A percentile compares a stretch with the other conserved stretches of the same genome.
phyloP scores from a whole-genome alignment of 92 coral and sea anemone species.

The Muricea muricata region DNA sequence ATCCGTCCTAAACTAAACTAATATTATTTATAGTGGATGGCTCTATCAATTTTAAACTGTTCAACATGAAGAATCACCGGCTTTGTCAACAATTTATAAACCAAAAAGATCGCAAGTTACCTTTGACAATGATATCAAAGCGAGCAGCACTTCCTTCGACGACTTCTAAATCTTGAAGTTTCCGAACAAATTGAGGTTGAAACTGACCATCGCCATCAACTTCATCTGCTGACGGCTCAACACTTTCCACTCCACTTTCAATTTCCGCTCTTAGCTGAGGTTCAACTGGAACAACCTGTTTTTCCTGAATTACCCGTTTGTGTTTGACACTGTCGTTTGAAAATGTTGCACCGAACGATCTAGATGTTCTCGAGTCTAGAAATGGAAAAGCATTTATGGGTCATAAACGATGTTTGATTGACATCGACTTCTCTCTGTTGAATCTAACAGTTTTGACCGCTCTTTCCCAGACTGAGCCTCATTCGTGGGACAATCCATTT shows the following conservation, averaged over 20 bases:
- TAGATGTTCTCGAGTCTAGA: conserved; percentile 25
- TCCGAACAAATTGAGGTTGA: conserved; percentile 87
- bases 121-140: conserved; percentile 83
- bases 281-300: conserved; percentile 5
- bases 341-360: background rate
- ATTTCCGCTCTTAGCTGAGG: background rate
- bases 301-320: background rate
- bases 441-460: too few species aligned
- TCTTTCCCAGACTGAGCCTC: too few species aligned
- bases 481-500: too few species aligned
- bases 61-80: too few species aligned
- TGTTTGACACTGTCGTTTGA: background rate
- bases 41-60: too few species aligned
- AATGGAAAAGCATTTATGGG: background rate
- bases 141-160: conserved; percentile 99
- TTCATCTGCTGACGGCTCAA: background rate
- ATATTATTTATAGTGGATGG: too few species aligned
- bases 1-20: too few species aligned
- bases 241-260: background rate
- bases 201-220: conserved; percentile 26
- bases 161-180: conserved; percentile 91
- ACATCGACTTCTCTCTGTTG: background rate
- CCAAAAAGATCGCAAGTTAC: conserved; percentile 30
- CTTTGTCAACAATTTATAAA: too few species aligned
- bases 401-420: background rate